Evolutionary conservation across 2,888 invertebrate species (phyloP).

Genomic region (Stramonita haemastoma): DNA sequence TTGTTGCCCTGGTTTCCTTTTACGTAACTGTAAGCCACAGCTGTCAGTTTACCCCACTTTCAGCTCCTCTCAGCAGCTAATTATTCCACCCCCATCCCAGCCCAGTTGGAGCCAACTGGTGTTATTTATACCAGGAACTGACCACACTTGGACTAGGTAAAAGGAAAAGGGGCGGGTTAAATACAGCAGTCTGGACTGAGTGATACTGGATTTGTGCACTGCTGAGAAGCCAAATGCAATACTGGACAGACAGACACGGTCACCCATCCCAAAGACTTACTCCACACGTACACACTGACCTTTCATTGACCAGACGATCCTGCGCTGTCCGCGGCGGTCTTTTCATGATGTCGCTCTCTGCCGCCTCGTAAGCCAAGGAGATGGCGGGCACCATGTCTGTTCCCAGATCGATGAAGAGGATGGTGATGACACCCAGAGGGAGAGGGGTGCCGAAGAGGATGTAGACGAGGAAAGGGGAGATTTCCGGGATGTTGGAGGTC

Average conservation of each 20-base stretch:
- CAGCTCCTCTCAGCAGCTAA: no score
- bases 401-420: constrained; percentile 99
- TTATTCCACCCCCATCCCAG: no score
- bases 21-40: no score
- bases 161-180: no score
- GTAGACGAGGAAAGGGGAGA: constrained; percentile 97
- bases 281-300: constrained; percentile 79
- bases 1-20: no score
- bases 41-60: no score
- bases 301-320: constrained; percentile 96
- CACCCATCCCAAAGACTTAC: not conserved
- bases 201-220: no score
- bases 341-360: constrained; percentile 97
- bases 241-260: not conserved
- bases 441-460: constrained; percentile 96
- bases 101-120: no score
- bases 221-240: no score
- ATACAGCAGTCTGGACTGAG: no score
- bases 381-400: constrained; percentile 98
- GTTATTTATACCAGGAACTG: no score
- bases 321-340: constrained; percentile 84
- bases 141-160: not conserved
- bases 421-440: constrained; percentile 97
- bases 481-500: constrained; percentile 98
- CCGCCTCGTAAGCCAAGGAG: constrained; percentile 93